Evolutionary conservation across 2,113 vertebrate species (phyloP), one percentile per base, ranked within the genome.

Genomic region (Nannobrachium achirus): DNA sequence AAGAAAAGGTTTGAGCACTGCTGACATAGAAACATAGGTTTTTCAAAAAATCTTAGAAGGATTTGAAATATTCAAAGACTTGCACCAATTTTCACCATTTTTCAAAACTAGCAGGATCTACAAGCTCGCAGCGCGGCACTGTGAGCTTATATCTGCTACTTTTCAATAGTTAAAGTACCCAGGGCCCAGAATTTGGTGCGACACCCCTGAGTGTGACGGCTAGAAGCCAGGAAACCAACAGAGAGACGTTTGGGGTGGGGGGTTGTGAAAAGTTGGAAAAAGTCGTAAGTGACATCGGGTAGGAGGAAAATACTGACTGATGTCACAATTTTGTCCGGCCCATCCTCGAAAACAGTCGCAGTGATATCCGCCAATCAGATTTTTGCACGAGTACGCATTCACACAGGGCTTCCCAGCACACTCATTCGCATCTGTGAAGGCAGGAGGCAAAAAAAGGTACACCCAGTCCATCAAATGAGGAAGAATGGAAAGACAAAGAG

Each of bases 351-450:
- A 91, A 94, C 97, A 99, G 93, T 91, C 88, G 94, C 98, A 99
- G 94, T 93, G 95, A 98, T 98, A 99, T 95, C 96, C 95, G 90
- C 97, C 97, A 95, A 98, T 97, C 93, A 98, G 93, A 94, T 99
- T 98, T 98, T 97, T 99, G 97, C 97, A 99, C 93, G 93, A 95
- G 80, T 93, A 84, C 95, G 97, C 95, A 79, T 98, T 95, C 92
- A 93, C 89, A 88, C 97, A 99, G 89, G 96, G 97, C 79, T 92
- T 94, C 89, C 91, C 93, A 80, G 93, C 90, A 89, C 97, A 99
- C 88, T 99, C 97, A 95, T 98, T 97, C 89, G 94, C 94, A 96
- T 99, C 98, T 99, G 97, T 93, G 91, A 93, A 95, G 75, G 82
- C 61, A 91, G 71, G 90, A 91, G 75, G 81, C 60, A 93, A 78